phyloP scores from a whole-genome alignment of 1,140 invertebrate genomes.

The Ceratosolen solmsi region DNA sequence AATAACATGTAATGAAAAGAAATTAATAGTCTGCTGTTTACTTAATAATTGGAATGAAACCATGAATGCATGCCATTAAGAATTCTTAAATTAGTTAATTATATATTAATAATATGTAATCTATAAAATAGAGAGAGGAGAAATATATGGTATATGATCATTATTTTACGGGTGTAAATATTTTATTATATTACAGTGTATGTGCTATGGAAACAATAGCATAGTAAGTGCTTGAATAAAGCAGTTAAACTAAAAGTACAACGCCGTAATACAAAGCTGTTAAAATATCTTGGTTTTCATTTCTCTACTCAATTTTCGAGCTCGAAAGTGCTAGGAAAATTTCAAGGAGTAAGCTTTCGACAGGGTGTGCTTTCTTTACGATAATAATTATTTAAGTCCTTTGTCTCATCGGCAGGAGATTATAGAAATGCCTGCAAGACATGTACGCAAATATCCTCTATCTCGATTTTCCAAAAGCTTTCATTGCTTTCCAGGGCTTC shows the following conservation, averaged over 20 bases:
- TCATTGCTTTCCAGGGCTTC: no score
- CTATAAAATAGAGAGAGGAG: no score
- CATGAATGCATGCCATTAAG: no score
- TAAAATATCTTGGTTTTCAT: neutral
- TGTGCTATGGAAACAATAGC: neutral
- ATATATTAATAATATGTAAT: no score
- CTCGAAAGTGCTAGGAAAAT: neutral
- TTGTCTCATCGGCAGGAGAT: constrained; percentile 45
- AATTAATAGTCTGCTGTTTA: no score
- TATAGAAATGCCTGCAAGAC: constrained; percentile 29
- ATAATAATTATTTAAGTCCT: constrained; percentile 37
- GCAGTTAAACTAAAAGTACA: no score
- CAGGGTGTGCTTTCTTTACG: neutral
- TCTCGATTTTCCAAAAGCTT: constrained; percentile 28
- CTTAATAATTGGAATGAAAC: no score
- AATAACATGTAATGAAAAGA: no score
- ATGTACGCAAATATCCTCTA: constrained; percentile 42
- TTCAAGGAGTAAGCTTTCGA: neutral
- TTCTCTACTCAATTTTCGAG: neutral
- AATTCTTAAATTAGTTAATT: no score
- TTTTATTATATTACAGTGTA: no score
- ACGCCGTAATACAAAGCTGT: neutral
- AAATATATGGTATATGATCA: no score
- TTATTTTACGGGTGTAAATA: no score
- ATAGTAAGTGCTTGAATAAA: neutral